Base-by-base conservation (phyloP, 2,113 vertebrate species). In the Rhea americana region DNA sequence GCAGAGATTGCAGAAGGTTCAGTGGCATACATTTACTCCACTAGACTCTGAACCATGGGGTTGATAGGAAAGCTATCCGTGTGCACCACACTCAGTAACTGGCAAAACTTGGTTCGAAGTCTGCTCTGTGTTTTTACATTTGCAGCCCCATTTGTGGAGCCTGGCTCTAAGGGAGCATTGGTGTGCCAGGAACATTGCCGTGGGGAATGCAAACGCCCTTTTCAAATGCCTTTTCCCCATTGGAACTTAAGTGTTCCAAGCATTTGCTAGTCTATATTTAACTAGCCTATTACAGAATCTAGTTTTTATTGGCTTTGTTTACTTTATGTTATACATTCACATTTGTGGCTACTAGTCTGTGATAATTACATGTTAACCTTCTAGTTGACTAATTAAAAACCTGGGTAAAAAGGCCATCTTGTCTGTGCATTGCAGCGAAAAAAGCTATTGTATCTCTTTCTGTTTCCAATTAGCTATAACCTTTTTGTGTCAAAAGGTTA, bases 201-300 rank as follows among this genome's bases (percentile, higher is more conserved):
- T 91, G 66, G 81, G 94, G 92, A 93, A 90, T 89, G 66, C 56
- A 91, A 84, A 87, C 0, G 4, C 58, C 62, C 61, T 93, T 92
- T 96, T 96, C 93, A 82, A 86, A 76, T 89, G 89, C 62, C 39
- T 92, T 92, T 94, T 93, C 61, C 62, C 86, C 89, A 28, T 95
- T 35, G 35, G 35, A 89, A 79, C 66, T 90, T 95, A 84, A 86
- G 86, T 90, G 83, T 87, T 82, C 51, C 70, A 68, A 1, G 1
- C 4, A 30, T 90, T 88, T 94, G 58, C 70, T 89, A 90, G 78
- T 30, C 91, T 92, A 70, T 96, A 87, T 96, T 96, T 95, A 95
- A 83, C 82, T 75, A 35, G 53, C 7, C 67, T 93, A 7, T 93
- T 90, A 84, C 53, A 39, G 48, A 70, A 61, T 87, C 63, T 84